Evolutionary conservation across 2,113 vertebrate genomes (phyloP).

Genomic region (Neolamprologus sp.): DNA sequence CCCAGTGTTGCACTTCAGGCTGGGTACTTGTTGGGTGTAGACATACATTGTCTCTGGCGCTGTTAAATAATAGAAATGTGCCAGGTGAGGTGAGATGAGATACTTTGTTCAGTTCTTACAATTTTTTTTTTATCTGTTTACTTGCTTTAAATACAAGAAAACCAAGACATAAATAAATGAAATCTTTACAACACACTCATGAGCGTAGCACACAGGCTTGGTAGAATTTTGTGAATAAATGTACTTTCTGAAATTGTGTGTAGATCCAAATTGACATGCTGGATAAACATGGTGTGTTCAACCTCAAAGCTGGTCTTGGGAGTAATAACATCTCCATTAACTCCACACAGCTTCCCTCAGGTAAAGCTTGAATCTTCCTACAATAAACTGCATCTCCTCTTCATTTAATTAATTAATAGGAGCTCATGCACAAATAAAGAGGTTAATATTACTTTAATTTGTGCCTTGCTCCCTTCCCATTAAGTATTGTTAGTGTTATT

Average conservation of each 20-base stretch:
- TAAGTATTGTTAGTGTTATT: background rate
- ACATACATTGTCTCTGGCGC: conserved; percentile 69
- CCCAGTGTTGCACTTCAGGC: conserved; percentile 79
- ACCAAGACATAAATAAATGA: background rate
- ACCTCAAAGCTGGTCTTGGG: conserved; percentile 55
- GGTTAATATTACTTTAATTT: background rate
- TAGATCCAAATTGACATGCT: conserved; percentile 77
- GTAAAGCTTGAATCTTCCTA: background rate
- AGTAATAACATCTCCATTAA: conserved; percentile 53
- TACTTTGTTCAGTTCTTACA: background rate
- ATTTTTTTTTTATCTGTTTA: background rate
- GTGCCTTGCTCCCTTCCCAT: background rate
- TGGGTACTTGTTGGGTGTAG: conserved; percentile 62
- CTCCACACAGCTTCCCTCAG: conserved; percentile 18
- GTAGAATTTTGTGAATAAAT: background rate
- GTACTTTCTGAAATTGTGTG: background rate
- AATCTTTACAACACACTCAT: background rate
- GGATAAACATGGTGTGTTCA: conserved; percentile 73
- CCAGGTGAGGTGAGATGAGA: conserved; percentile 71
- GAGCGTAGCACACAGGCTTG: background rate
- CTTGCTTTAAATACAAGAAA: background rate
- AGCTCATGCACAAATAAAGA: background rate
- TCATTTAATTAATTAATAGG: background rate
- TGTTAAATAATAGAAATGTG: conserved; percentile 74
- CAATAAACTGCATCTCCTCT: background rate